phyloP scores from a whole-genome alignment of 2,113 vertebrate species.

The Grammomys dolichurus region DNA sequence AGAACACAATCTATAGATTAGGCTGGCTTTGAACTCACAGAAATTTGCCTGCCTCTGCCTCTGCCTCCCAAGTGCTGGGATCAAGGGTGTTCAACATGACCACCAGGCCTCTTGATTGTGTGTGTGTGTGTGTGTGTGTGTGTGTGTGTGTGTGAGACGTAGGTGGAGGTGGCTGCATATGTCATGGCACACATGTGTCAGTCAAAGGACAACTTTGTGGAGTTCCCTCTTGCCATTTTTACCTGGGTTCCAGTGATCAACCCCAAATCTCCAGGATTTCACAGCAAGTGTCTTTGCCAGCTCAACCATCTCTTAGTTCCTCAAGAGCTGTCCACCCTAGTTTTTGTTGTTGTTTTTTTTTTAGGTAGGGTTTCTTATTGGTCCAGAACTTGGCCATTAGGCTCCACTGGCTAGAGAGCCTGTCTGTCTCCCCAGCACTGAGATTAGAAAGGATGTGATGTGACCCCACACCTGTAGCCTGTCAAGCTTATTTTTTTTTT shows the following conservation, averaged over 20 bases:
- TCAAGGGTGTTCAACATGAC: background rate
- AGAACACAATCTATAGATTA: background rate
- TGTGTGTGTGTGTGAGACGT: background rate
- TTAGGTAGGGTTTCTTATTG: background rate
- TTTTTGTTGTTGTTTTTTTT: background rate
- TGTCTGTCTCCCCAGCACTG: background rate
- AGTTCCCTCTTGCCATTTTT: background rate
- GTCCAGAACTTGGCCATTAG: background rate
- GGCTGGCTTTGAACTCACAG: background rate
- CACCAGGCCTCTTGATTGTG: background rate
- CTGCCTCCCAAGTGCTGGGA: background rate
- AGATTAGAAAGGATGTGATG: background rate
- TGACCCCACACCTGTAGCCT: background rate
- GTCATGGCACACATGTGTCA: background rate
- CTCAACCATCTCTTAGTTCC: background rate
- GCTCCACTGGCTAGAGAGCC: background rate
- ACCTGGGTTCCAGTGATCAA: background rate
- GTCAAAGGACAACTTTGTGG: background rate
- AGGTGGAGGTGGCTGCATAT: background rate
- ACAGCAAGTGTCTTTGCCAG: background rate
- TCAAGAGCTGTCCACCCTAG: background rate
- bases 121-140: no score
- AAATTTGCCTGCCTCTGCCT: background rate
- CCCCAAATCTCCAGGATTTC: background rate
- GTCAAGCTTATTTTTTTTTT: background rate